Conservation (phyloP, 2,888 invertebrate species). For the Oxyteleia sp. region DNA sequence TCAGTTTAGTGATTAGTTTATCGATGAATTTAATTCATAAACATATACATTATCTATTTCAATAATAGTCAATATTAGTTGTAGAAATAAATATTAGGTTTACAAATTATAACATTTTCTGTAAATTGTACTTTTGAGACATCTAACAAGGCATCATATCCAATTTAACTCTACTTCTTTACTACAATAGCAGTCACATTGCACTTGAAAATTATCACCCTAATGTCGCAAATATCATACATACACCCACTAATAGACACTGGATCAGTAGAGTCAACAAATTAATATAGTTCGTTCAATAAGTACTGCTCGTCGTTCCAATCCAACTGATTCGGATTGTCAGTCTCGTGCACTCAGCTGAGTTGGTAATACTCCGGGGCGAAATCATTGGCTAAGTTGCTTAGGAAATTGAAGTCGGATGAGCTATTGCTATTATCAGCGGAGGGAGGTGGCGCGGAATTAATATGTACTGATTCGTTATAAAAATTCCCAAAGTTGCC, state of each 20-base stretch:
- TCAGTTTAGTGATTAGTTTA: not conserved
- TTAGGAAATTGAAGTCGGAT: constrained; percentile 97
- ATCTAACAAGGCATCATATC: constrained; percentile 2
- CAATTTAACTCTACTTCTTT: constrained; percentile 2
- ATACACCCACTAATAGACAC: constrained; percentile 49
- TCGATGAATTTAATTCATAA: too few species aligned
- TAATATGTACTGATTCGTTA: constrained; percentile 86
- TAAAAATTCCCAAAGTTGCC: constrained; percentile 92
- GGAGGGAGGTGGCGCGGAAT: constrained; percentile 88
- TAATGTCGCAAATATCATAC: constrained; percentile 51
- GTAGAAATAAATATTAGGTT: too few species aligned
- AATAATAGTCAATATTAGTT: too few species aligned
- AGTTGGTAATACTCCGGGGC: constrained; percentile 96
- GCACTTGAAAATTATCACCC: constrained; percentile 76
- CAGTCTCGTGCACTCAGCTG: constrained; percentile 88
- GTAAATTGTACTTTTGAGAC: not conserved
- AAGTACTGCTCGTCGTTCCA: constrained; percentile 86
- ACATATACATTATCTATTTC: too few species aligned
- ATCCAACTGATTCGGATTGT: constrained; percentile 82
- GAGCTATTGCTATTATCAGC: constrained; percentile 96
- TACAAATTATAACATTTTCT: too few species aligned
- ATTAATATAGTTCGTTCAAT: constrained; percentile 84
- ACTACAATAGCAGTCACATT: constrained; percentile 71
- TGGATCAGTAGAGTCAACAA: constrained; percentile 47
- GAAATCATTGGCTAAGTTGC: constrained; percentile 97